Base-by-base conservation (phyloP, 1,140 invertebrate species). In the Papilio polyxenes region DNA sequence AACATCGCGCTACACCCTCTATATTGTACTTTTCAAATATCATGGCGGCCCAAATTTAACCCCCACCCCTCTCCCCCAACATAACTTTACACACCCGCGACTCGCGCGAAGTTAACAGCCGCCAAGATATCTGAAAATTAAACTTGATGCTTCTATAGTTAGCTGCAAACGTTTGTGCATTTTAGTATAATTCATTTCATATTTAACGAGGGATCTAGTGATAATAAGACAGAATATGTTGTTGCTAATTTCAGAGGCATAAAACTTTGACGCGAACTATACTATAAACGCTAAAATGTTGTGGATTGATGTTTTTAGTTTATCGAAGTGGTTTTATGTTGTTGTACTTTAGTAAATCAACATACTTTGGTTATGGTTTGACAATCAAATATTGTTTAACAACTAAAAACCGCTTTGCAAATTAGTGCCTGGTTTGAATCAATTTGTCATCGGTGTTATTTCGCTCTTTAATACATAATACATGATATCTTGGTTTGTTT, bases 281-380 rank as follows among this genome's bases (percentile, higher is more conserved):
- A 23, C 3, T 65, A 1, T 23, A 11, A 44, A 6, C 40, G 40
- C 40, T 7, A 44, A 44, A 23, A 31, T 65, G 20, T 65, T 23
- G 23, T 65, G 9, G 62, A 65, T 65, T 65, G 53, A 17, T 53
- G 59, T n/a, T 62, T 23, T 65, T 65, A 65, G 62, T 65, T 23
- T 31, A 8, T 65, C 23, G 62, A 65, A 31, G 23, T 65, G 62
- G 62, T 65, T 65, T 23, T 20, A 23, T 65, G 62, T 65, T 65
- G 9, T 11, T 6, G 31, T 17, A 56, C 6, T 56, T 17, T 3
- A 65, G 8, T 10, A 59, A 20, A 20, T 59, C 17, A 62, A 51
- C 10, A 51, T 51, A 0, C 13, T 53, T 17, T 11, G 15, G 13
- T 51, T 53, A 17, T 44, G 40, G 1, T 44, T 44, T 44, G 4